Evolutionary conservation across 2,888 invertebrate species (phyloP), one percentile per base, ranked within the genome.

Genomic region (Mamestra brassicae): DNA sequence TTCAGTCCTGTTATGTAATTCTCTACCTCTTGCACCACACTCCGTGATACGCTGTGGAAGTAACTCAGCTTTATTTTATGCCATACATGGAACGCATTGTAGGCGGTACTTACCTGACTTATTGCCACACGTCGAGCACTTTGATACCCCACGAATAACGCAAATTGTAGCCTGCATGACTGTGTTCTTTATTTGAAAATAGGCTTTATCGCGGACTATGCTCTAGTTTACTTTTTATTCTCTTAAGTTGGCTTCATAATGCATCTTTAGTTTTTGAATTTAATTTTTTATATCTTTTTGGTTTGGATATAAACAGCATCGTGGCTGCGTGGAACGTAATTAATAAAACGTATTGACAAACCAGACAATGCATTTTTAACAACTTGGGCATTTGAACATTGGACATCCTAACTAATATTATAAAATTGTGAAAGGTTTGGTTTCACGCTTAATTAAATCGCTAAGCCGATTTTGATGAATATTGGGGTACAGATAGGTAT

Each of bases 41-140:
- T 55, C 47, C 36, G 45, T 58, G 52, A 64, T 67, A 76, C 81
- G 78, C 82, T 76, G 72, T 78, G 74, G 70, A 83, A 86, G 74
- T 86, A 76, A 74, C 76, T 74, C 79, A 58, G 80, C 74, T 79
- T 86, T 87, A 85, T 82, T 86, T 89, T 85, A 83, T 74, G 36
- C 92, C 90, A 74, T 90, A 92, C 87, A 91, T 84, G 90, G 91
- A 50, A 79, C 64, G 64, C 65, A 62, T 85, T 89, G 91, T 93
- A 89, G 92, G 92, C 89, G 92, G 92, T 84, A 83, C 85, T 87
- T 84, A 83, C 81, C 87, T 91, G 89, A 92, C 87, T 91, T 91
- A 91, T 90, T 81, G 87, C 87, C 81, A 81, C 84, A 82, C 69
- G 80, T 80, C 73, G 58, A 75, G 74, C 69, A 74, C 74, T 76